Evolutionary conservation across 2,797 vertebrate species (phyloP), one percentile per base, ranked within the genome.

Genomic region (Dryobates pubescens): DNA sequence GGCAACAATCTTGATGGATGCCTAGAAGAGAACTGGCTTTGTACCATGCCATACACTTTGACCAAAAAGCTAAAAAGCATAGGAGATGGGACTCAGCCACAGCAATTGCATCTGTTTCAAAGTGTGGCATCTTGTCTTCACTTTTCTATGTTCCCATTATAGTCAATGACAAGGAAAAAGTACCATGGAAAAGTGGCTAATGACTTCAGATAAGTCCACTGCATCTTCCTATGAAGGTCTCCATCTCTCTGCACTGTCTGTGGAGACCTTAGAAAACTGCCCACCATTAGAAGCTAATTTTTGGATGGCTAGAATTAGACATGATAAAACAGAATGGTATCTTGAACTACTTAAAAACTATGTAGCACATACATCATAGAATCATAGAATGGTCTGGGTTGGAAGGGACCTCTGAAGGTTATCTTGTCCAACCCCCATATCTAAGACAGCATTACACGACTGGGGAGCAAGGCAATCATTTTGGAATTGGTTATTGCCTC

Each of bases 91-190:
- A 91, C 83, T 65, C 70, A 87, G 74, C 41, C 65, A 65, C 77
- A 62, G 32, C 34, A 83, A 89, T 91, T 81, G 80, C 0, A 91
- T 85, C 76, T 85, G 74, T 76, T 81, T 72, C 45, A 72, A 90
- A 94, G 83, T 92, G 30, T 86, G 91, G 62, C 79, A 93, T 74
- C 80, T 82, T 74, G 72, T 92, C 85, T 88, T 75, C 91, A 63
- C 51, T 80, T 34, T 64, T 81, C 41, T 71, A 9, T 51, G 15
- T 72, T 88, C 43, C 85, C 47, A 72, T 93, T 81, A 89, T 1
- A 83, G 30, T 23, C 63, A 76, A 65, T 30, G 63, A 85, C 81
- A 95, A 82, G 57, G 71, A 87, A 85, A 89, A 80, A 38, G 30
- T 47, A 78, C 30, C 45, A 51, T 88, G 15, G 2, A 86, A 91